These are phyloP conservation scores for Ctenopoma kingsleyae DNA, from an alignment of 2,797 vertebrate genomes.

Conservation along the genomic window DNA sequence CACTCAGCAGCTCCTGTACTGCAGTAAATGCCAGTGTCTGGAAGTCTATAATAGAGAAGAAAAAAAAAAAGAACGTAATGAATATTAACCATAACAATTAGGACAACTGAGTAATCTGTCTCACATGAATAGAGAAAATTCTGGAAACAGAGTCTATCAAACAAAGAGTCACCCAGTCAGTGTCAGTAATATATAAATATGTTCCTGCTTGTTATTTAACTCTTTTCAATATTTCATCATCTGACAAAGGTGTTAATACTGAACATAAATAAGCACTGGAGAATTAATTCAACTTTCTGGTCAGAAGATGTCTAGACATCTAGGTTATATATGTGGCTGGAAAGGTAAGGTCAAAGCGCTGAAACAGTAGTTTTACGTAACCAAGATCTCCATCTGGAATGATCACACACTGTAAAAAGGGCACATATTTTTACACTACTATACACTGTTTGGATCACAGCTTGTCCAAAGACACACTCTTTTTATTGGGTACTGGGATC, in stretches of 20 bases:
- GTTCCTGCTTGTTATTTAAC: neutral
- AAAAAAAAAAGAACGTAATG: conserved; percentile 1
- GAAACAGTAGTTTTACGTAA: neutral
- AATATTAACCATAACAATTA: conserved; percentile 27
- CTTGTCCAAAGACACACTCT: neutral
- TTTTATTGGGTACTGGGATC: neutral
- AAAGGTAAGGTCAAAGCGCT: neutral
- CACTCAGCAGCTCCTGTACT: conserved; percentile 5
- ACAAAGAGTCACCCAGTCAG: neutral
- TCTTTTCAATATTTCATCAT: neutral
- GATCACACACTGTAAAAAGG: too few species aligned
- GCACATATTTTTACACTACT: neutral
- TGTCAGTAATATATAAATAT: neutral
- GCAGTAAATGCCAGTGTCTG: conserved; percentile 20
- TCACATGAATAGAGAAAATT: conserved; percentile 11
- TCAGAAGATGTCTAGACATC: neutral
- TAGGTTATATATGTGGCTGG: neutral
- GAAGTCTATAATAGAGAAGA: conserved; percentile 6
- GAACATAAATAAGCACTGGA: neutral
- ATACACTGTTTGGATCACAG: neutral
- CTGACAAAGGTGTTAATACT: neutral
- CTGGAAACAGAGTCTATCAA: neutral
- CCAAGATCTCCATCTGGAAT: neutral
- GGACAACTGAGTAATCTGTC: conserved; percentile 1
- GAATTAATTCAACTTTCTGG: neutral